Base-by-base conservation (phyloP, 1,140 invertebrate genomes). In the Sinonovacula constricta region DNA sequence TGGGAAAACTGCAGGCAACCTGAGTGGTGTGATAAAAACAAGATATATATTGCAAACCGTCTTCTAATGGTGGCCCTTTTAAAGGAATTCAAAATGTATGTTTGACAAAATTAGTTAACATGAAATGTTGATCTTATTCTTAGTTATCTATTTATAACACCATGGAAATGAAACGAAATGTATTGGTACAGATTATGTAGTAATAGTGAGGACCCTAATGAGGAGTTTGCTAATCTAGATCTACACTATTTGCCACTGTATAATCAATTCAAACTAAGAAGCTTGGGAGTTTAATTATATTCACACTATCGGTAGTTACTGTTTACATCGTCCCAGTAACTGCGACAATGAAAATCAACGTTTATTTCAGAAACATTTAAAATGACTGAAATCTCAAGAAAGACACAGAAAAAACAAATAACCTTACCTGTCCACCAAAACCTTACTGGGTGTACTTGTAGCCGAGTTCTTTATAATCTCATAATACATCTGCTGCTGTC, bases 401-500 rank as follows among this genome's bases (percentile, higher is more conserved):
- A n/a, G n/a, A n/a, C n/a, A n/a, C n/a, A n/a, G n/a, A n/a, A n/a
- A n/a, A n/a, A n/a, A n/a, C n/a, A n/a, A n/a, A n/a, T n/a, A 18
- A 45, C 7, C 39, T 45, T 7, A 45, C 39, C 39, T 45, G 7
- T 7, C 7, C 18, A 7, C 39, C 7, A 18, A 45, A 7, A 62
- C 60, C 15, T 3, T 4, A 22, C 24, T 71, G 18, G 15, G 14
- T 26, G 56, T 3, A 53, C 33, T 36, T 4, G 39, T 18, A 22
- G 45, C 51, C 15, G 71, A 33, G 18, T 56, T 65, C n/a, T 51
- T 54, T 12, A 75, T n/a, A 54, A 75, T 75, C 2, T 66, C 59
- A 63, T 54, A 75, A 34, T 65, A 75, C 24, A 45, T n/a, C 57
- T 53, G 45, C 51, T 75, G 71, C 4, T 57, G 62, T 39, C 66